A percentile compares a stretch with the other conserved stretches of the same genome.
phyloP scores from a whole-genome alignment of 2,797 vertebrate genomes.

The Toxotes lorentzi region DNA sequence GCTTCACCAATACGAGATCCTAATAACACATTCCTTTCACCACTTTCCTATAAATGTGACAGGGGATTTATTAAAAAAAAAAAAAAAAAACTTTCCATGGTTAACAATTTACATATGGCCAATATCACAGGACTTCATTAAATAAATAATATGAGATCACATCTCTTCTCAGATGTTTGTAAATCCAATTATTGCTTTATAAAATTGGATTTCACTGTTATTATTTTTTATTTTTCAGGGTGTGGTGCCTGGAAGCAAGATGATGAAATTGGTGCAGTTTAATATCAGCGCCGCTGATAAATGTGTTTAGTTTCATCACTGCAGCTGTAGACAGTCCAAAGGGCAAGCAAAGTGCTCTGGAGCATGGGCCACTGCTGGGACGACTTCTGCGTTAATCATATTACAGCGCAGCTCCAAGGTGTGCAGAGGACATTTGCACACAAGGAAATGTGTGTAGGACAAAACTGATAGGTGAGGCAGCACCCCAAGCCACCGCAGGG shows the following conservation, averaged over 20 bases:
- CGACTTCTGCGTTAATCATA: conserved; percentile 81
- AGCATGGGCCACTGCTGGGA: conserved; percentile 77
- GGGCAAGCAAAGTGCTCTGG: conserved; percentile 72
- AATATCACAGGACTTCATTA: conserved; percentile 84
- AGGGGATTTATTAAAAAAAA: conserved; percentile 71
- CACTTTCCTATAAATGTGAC: conserved; percentile 62
- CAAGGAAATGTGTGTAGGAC: conserved; percentile 80
- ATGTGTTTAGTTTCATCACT: conserved; percentile 82
- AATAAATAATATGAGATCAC: conserved; percentile 82
- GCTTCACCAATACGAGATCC: conserved; percentile 60
- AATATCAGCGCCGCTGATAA: conserved; percentile 82
- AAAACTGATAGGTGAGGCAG: conserved; percentile 67
- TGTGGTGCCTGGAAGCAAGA: conserved; percentile 65
- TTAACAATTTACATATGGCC: conserved; percentile 84
- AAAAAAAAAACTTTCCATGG: conserved; percentile 64
- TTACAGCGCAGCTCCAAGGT: conserved; percentile 79
- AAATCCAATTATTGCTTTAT: conserved; percentile 86
- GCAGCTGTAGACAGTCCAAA: conserved; percentile 79
- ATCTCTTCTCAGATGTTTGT: conserved; percentile 83
- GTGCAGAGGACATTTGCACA: conserved; percentile 82
- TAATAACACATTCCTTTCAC: conserved; percentile 74
- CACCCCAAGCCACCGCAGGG: conserved; percentile 50
- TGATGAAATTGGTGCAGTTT: conserved; percentile 82
- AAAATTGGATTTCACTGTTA: conserved; percentile 83
- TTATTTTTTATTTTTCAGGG: conserved; percentile 81